Conservation (phyloP, 2,888 invertebrate genomes). For the Euproctis similis region DNA sequence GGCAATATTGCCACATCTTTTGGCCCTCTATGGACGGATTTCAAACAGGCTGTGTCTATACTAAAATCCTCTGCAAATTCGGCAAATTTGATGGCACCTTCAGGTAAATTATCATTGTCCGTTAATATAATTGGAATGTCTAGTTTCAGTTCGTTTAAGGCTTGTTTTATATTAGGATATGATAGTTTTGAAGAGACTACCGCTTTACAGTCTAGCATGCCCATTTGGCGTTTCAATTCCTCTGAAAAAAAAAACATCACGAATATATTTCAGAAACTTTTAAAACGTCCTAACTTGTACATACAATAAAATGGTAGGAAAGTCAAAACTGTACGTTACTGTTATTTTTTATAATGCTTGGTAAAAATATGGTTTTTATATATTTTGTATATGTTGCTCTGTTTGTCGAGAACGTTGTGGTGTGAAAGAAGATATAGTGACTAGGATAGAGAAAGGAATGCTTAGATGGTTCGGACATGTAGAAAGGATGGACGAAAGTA, state of each 20-base stretch:
- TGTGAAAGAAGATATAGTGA: too few relatives aligned
- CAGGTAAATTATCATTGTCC: conserved; percentile 62
- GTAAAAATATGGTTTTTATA: too few relatives aligned
- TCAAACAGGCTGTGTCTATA: conserved; percentile 69
- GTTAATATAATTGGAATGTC: conserved; percentile 71
- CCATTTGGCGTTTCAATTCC: conserved; percentile 80
- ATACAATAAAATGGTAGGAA: too few relatives aligned
- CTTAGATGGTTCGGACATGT: too few relatives aligned
- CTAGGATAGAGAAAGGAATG: too few relatives aligned
- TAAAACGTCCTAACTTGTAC: too few relatives aligned
- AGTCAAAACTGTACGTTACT: too few relatives aligned
- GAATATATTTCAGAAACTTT: too few relatives aligned
- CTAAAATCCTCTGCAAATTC: conserved; percentile 75
- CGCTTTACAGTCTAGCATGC: conserved; percentile 77
- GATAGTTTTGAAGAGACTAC: conserved; percentile 77
- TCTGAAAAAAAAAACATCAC: conserved; percentile 74
- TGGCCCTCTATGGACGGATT: conserved; percentile 49
- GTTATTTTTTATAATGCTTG: too few relatives aligned
- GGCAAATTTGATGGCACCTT: conserved; percentile 78
- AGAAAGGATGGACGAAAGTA: too few relatives aligned
- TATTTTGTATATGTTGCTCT: too few relatives aligned
- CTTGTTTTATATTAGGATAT: conserved; percentile 62
- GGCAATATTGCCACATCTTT: conserved; percentile 82
- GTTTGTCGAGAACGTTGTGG: too few relatives aligned
- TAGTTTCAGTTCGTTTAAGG: conserved; percentile 56